Percentiles rank a stretch among this genome's conserved stretches.
phyloP scores from a whole-genome alignment of 2,888 invertebrate species.

The Subacronicta megacephala region DNA sequence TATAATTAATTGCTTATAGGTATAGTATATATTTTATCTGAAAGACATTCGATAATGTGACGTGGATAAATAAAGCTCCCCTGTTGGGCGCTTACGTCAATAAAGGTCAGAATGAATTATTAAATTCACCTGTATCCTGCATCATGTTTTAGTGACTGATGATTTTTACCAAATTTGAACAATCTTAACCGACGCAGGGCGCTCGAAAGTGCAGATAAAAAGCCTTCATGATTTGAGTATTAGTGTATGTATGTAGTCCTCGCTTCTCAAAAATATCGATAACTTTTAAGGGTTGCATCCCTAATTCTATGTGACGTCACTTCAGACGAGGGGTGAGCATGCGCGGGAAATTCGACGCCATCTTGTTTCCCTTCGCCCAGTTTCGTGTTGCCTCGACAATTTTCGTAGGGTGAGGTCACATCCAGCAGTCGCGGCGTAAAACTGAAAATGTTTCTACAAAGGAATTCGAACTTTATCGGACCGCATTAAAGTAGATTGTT shows the following conservation, averaged over 20 bases:
- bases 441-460: constrained; percentile 13
- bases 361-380: constrained; percentile 68
- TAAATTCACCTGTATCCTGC: not conserved
- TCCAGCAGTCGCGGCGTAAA: constrained; percentile 23
- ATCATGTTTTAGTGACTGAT: too few species aligned
- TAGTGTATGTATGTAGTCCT: too few species aligned
- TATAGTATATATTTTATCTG: constrained; percentile 8
- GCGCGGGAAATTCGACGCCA: constrained; percentile 78
- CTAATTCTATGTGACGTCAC: constrained; percentile 75
- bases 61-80: not conserved
- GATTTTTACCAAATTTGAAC: too few species aligned
- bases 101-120: constrained; percentile 14
- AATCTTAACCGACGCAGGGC: too few species aligned
- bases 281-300: constrained; percentile 62
- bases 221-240: too few species aligned
- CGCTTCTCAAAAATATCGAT: constrained; percentile 52
- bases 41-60: constrained; percentile 1
- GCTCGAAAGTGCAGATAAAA: too few species aligned
- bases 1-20: constrained; percentile 38
- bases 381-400: constrained; percentile 61
- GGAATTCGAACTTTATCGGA: constrained; percentile 12
- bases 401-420: constrained; percentile 61
- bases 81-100: constrained; percentile 12
- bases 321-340: constrained; percentile 71
- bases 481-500: constrained; percentile 2